Conservation (phyloP, 2,797 vertebrate genomes). For the Psittacula echo region DNA sequence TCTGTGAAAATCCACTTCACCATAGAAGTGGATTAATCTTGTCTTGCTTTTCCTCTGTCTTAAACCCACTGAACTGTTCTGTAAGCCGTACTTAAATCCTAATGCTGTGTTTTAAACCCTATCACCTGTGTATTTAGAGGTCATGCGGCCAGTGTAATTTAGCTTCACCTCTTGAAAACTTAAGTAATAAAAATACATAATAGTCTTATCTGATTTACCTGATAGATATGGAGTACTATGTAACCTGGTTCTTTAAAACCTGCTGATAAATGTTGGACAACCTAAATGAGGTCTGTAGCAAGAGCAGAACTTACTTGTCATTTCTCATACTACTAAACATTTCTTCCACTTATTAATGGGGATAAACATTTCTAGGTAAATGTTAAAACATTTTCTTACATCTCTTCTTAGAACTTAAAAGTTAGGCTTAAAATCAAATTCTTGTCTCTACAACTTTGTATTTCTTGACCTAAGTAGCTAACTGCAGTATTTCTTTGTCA, state of each 20-base stretch:
- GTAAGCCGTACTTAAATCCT: background rate
- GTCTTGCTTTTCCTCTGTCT: background rate
- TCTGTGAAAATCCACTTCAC: background rate
- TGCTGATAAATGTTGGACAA: background rate
- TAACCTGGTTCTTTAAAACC: background rate
- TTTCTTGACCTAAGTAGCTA: background rate
- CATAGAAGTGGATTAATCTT: background rate
- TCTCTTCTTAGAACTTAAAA: background rate
- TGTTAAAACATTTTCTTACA: background rate
- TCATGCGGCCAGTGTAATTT: background rate
- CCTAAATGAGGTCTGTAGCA: background rate
- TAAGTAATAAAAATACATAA: background rate
- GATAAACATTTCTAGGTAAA: background rate
- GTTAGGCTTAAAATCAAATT: background rate
- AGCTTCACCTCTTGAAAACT: background rate
- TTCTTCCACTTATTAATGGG: constrained; percentile 29
- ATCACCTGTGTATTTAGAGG: background rate
- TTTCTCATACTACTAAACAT: background rate
- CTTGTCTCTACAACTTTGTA: background rate
- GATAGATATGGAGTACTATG: background rate
- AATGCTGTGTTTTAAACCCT: background rate
- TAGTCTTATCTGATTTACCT: background rate
- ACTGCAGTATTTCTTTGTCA: background rate
- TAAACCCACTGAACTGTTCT: background rate
- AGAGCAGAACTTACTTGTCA: background rate